Conservation (phyloP, 2,888 invertebrate genomes). For the Helicoverpa assulta region DNA sequence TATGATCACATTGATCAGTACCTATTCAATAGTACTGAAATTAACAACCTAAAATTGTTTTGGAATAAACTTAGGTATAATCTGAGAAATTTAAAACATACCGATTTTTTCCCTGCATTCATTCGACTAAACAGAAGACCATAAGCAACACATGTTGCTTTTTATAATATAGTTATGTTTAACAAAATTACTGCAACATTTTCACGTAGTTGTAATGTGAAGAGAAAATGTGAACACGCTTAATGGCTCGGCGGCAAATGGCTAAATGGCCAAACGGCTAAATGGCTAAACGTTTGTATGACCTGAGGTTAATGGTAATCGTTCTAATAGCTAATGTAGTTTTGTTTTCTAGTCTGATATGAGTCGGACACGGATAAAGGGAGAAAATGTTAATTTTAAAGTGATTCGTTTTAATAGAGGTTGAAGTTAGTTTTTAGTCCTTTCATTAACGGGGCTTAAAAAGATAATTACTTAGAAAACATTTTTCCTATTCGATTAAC, state of each 20-base stretch:
- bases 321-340: constrained; percentile 1
- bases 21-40: too few species aligned
- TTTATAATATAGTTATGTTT: not conserved
- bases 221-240: constrained; percentile 52
- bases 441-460: too few species aligned
- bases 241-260: constrained; percentile 57
- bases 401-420: not conserved
- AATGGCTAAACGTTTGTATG: constrained; percentile 26
- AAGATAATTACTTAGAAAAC: too few species aligned
- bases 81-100: too few species aligned
- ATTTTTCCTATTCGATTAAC: too few species aligned
- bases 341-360: constrained; percentile 5
- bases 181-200: constrained; percentile 26
- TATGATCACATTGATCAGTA: not conserved
- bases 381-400: not conserved
- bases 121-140: constrained; percentile 10
- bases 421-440: too few species aligned
- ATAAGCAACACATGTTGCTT: constrained; percentile 11
- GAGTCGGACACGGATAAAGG: not conserved
- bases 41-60: too few species aligned
- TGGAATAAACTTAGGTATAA: too few species aligned
- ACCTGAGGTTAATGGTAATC: constrained; percentile 56
- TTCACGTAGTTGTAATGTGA: constrained; percentile 57
- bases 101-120: not conserved
- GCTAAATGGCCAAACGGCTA: constrained; percentile 14